Percentiles rank a stretch among this genome's conserved stretches.
phyloP scores from a whole-genome alignment of 2,888 invertebrate species.

The Cataglyphis livida region DNA sequence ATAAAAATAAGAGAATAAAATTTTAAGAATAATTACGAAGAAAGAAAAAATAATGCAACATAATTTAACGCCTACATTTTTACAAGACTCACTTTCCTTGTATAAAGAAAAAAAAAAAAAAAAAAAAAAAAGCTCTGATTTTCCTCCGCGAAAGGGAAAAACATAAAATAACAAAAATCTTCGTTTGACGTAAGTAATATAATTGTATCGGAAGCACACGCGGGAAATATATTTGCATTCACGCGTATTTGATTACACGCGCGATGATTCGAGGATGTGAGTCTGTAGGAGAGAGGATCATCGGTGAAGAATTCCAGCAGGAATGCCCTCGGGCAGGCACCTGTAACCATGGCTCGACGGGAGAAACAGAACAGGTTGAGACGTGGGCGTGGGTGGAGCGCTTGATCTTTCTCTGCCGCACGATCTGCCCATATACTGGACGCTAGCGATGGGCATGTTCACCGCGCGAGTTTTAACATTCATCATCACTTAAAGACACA shows the following conservation, averaged over 20 bases:
- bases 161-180: not conserved
- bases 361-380: conserved; percentile 84
- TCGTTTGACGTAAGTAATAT: not conserved
- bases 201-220: not conserved
- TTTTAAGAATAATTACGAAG: not conserved
- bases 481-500: not conserved
- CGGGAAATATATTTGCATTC: conserved; percentile 6
- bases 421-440: conserved; percentile 74
- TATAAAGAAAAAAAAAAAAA: not conserved
- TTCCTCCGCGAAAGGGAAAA: not conserved
- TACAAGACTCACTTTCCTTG: not conserved
- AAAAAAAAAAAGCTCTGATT: not conserved
- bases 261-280: conserved; percentile 57
- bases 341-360: conserved; percentile 82
- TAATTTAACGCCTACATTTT: not conserved
- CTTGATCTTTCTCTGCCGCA: conserved; percentile 81
- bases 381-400: conserved; percentile 84
- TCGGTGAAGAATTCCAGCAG: conserved; percentile 81
- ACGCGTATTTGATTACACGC: conserved; percentile 10
- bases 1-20: not conserved
- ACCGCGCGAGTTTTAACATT: conserved; percentile 30
- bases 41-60: not conserved
- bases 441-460: conserved; percentile 59
- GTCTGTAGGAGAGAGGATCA: conserved; percentile 75
- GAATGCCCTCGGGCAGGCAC: conserved; percentile 84